phyloP scores from a whole-genome alignment of 2,797 vertebrate species.

The Channa striata region DNA sequence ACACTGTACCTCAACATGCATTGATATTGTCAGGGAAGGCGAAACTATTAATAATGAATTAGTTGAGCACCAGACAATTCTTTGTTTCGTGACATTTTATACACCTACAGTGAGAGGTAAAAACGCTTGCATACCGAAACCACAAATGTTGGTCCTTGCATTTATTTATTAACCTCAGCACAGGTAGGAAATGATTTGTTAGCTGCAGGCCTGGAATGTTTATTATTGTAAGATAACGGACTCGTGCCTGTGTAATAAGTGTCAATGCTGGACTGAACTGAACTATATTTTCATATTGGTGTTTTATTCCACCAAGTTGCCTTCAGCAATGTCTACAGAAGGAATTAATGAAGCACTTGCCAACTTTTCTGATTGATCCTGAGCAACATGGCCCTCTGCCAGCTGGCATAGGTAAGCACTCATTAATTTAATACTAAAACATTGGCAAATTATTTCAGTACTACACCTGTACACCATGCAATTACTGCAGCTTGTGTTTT shows the following conservation, averaged over 20 bases:
- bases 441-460: neutral
- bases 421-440: neutral
- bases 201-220: too few species aligned
- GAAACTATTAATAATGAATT: neutral
- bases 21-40: neutral
- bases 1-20: too few species aligned
- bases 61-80: neutral
- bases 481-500: neutral
- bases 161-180: too few species aligned
- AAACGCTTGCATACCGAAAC: too few species aligned
- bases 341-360: conserved; percentile 91
- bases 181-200: too few species aligned
- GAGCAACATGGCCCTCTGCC: conserved; percentile 90
- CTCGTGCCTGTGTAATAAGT: neutral
- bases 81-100: neutral
- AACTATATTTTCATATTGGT: neutral
- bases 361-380: conserved; percentile 92
- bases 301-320: conserved; percentile 75
- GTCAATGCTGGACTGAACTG: too few species aligned
- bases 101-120: neutral
- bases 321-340: conserved; percentile 91
- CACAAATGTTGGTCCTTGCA: too few species aligned
- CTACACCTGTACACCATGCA: neutral
- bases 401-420: conserved; percentile 87
- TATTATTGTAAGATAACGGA: too few species aligned